Evolutionary conservation across 2,113 vertebrate genomes (phyloP), one percentile per base, ranked within the genome.

Genomic region (Empidonax traillii): DNA sequence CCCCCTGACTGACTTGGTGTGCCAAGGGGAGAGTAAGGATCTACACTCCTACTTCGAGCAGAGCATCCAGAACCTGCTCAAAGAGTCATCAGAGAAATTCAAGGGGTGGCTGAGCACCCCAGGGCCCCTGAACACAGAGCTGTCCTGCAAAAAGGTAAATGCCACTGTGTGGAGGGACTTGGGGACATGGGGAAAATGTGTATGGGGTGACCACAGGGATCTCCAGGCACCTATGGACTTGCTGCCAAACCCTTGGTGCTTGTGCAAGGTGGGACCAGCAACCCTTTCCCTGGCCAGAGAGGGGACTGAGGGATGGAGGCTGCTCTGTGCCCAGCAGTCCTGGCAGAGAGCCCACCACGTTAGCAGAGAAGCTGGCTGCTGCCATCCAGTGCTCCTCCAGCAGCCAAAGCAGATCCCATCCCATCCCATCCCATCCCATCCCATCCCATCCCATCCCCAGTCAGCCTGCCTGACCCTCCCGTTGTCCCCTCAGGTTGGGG

Each of bases 61-160:
- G 82, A 98, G 97, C 1, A 20, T 98, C 53, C 98, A 98, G 86
- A 97, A 96, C 65, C 96, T 99, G 47, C 97, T 98, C 33, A 97
- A 94, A 35, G 98, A 99, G 51, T 95, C 98, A 0, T 97, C 98
- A 0, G 99, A 99, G 90, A 97, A 97, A 82, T 98, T 98, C 98
- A 98, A 98, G 75, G 98, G 98, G 10, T 99, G 99, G 98, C 97
- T 98, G 85, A 97, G 76, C 13, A 92, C 91, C 0, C 85, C 97
- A 0, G 98, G 98, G 3, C 98, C 98, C 8, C 98, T 98, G 58
- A 97, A 97, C 94, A 99, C 98, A 0, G 98, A 99, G 53, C 96
- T 99, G 35, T 97, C 98, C 21, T 98, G 98, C 96, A 98, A 97
- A 89, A 99, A 99, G 98, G 98, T 99, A 87, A 93, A 59, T 22